Evolutionary conservation across 2,888 invertebrate genomes (phyloP), one percentile per base, ranked within the genome.

Genomic region (Hirtodrosophila cameraria): DNA sequence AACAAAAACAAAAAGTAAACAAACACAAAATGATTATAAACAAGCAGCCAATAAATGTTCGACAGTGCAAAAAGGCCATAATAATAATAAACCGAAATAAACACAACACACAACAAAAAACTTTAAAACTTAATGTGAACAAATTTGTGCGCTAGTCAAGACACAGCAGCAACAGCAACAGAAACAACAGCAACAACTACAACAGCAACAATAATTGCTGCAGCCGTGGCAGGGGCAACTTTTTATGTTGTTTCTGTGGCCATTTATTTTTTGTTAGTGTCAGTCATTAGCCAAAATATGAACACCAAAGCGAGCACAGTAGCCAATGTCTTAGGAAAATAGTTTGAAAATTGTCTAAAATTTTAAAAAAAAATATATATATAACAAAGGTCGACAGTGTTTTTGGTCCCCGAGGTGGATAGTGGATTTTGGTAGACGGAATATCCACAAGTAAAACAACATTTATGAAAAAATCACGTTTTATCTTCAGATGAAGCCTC

Each of bases 231-330:
- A 27, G 55, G 75, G 20, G 55, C 78, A 57, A 79, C 61, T 85
- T 84, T 80, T 65, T 54, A 48, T 57, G 43, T 46, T 25, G 45
- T 49, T 50, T 63, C 66, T 60, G 57, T 54, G 68, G 71, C 39
- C 57, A 36, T 23, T 43, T 39, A 55, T 53, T 72, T 75, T 63
- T 68, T 82, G 60, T 64, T 60, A 70, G 86, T 67, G 80, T 20
- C 86, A 69, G 67, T 75, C 80, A 83, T 82, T 82, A 82, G 80
- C 84, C 80, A 83, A 83, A 84, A 83, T 81, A 67, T 81, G 62
- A 86, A 43, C 74, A 61, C 53, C 57, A 59, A 42, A 50, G 49
- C 57, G 18, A 25, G 36, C 25, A 18, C 38, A 30, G 39, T 16
- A 55, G 39, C 15, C 13, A 50, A 27, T 2, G 38, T n/a, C 13